Evolutionary conservation across 2,888 invertebrate species (phyloP), one percentile per base, ranked within the genome.

Genomic region (Apoderus coryli): DNA sequence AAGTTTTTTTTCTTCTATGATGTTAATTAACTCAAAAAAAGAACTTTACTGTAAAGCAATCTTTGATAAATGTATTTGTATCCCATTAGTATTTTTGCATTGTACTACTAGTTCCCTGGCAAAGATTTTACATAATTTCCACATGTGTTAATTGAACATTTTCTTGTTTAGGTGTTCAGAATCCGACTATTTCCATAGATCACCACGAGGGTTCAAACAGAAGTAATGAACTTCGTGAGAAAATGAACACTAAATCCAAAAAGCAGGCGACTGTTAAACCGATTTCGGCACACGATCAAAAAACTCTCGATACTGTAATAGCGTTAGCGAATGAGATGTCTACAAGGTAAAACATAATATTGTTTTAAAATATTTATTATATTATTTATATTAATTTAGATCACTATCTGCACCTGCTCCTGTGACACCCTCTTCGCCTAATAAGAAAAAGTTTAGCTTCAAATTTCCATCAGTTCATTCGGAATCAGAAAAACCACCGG

Each of bases 311-410:
- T 47, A 82, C 82, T 11, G 93, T 92, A 1, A 89, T 92, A 37
- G 88, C 88, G 30, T 69, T 92, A 61, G 92, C 90, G 11, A 88
- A 88, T 56, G 89, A 92, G 60, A 69, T 92, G 36, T 88, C 86
- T 14, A 51, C 53, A 13, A 49, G 54, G 43, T 46, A 35, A n/a
- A 9, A 7, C 19, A 19, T 19, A 6, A 19, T 7, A n/a, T 7
- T 19, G 19, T 19, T 19, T n/a, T 19, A 19, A 7, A n/a, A 19
- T 7, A 19, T 19, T 19, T 19, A n/a, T 19, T 19, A 19, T 19
- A n/a, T 19, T 19, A 19, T 19, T n/a, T n/a, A n/a, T n/a, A n/a
- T n/a, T n/a, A n/a, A n/a, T n/a, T n/a, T n/a, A 46, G 46, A 24
- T 54, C 54, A n/a, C 48, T 56, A 49, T 53, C 53, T 26, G 53